Evolutionary conservation across 1,140 invertebrate genomes (phyloP), one percentile per base, ranked within the genome.

Genomic region (Macrobrachium rosenbergii): DNA sequence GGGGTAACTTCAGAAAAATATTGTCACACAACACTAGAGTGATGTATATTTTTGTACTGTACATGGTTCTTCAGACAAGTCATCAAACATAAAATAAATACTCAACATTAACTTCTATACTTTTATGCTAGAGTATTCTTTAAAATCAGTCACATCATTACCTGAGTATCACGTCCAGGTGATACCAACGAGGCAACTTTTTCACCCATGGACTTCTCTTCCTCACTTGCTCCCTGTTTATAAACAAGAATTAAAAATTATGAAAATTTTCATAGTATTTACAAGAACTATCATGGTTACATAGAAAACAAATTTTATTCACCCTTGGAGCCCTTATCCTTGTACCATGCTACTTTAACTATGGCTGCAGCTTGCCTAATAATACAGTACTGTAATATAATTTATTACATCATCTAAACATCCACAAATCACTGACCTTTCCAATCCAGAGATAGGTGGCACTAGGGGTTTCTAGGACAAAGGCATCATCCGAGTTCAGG

Each of bases 401-500:
- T 83, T 62, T 62, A 52, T 28, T 16, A 63, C 59, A 72, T 59
- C 14, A n/a, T 37, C 19, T n/a, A 45, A 14, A 43, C 63, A 16
- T 43, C 43, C 45, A 58, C 14, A 45, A 43, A 75, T 60, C 11
- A 17, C 63, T 91, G 91, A 95, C 95, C 92, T 94, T 93, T 87
- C 96, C 96, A 89, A 93, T 91, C 95, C 96, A 96, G 10, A 96
- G 91, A 90, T 93, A 96, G 8, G 94, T 93, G 8, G 91, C 91
- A 0, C 91, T 91, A 2, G 93, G 92, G 11, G 94, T 94, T 90
- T 95, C 94, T 23, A 95, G 91, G 17, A 96, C 92, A 89, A 95
- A 96, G 0, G 94, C 95, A 90, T 95, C 95, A 87, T 95, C 95
- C 0, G 95, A 95, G 89, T 95, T 94, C 45, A 96, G 90, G 0